Evolutionary conservation across 1,140 invertebrate species (phyloP).

Genomic region (Sweltsa coloradensis): DNA sequence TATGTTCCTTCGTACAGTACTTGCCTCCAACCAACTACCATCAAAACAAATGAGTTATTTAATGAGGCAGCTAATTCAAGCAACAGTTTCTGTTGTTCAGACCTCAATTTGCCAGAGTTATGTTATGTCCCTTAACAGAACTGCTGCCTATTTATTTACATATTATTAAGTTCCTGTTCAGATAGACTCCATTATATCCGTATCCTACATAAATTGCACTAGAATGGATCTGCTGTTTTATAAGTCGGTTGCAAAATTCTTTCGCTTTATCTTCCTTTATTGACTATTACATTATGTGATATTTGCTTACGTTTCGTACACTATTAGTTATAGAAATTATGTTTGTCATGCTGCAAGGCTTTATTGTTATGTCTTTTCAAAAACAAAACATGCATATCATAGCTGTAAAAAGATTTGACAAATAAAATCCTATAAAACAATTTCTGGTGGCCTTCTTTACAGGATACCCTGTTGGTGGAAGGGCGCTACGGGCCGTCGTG

Average conservation of each 20-base stretch:
- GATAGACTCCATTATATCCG: conserved; percentile 9
- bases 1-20: too few species aligned
- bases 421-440: conserved; percentile 49
- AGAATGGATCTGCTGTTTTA: conserved; percentile 15
- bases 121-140: too few species aligned
- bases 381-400: conserved; percentile 75
- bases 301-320: conserved; percentile 14
- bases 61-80: too few species aligned
- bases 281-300: conserved; percentile 11
- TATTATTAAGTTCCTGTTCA: conserved; percentile 10
- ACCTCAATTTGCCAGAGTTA: too few species aligned
- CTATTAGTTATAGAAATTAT: conserved; percentile 13
- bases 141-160: conserved; percentile 12
- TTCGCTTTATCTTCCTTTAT: conserved; percentile 10
- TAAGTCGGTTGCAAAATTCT: conserved; percentile 15
- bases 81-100: too few species aligned
- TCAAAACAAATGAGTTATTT: too few species aligned
- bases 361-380: conserved; percentile 37
- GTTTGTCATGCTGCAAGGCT: conserved; percentile 16
- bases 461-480: conserved; percentile 4
- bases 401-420: conserved; percentile 64
- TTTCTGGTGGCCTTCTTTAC: conserved; percentile 6
- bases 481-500: conserved; percentile 9
- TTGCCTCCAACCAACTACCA: too few species aligned
- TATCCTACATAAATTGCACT: conserved; percentile 13